Evolutionary conservation across 2,888 invertebrate genomes (phyloP), one percentile per base, ranked within the genome.

Genomic region (Theodoxus fluviatilis): DNA sequence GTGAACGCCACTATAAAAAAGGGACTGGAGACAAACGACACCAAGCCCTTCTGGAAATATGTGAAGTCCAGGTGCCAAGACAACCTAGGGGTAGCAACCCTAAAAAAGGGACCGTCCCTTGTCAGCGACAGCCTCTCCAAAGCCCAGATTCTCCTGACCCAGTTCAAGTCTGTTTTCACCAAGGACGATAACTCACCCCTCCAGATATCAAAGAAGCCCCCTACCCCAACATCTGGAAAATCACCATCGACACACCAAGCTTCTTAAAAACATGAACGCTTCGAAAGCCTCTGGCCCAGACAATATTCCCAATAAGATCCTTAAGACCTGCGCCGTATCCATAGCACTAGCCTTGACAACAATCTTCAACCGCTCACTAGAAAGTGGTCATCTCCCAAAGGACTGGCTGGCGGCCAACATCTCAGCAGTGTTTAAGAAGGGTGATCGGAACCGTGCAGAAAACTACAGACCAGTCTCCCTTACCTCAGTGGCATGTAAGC

Each of bases 401-500:
- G 75, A 73, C 67, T 74, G 73, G 74, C 43, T 49, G 33, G 71
- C 55, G n/a, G 72, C 70, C 18, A 71, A 73, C 66, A 49, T 75
- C 15, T 64, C 71, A 22, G 38, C 57, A 35, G 57, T 71, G 6
- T 75, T 67, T 57, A 75, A 71, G 63, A 75, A 75, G 35, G 76
- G 73, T 31, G 71, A 75, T 33, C 33, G 43, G n/a, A 71, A 71
- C 31, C 9, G 33, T 15, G 57, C 73, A 25, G 69, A 65, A 59
- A 73, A 75, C 38, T 71, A 75, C 61, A 66, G 71, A 52, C 71
- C 73, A 22, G 67, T 73, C 6, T 74, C 74, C 15, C 64, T 76
- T 6, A 71, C 71, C 18, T 75, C 70, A 12, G 72, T 73, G 15
- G 37, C 67, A 25, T 71, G 70, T 38, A 73, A 73, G 57, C 63